Conservation (phyloP, 2,113 vertebrate species). For the Lophotis ruficrista region DNA sequence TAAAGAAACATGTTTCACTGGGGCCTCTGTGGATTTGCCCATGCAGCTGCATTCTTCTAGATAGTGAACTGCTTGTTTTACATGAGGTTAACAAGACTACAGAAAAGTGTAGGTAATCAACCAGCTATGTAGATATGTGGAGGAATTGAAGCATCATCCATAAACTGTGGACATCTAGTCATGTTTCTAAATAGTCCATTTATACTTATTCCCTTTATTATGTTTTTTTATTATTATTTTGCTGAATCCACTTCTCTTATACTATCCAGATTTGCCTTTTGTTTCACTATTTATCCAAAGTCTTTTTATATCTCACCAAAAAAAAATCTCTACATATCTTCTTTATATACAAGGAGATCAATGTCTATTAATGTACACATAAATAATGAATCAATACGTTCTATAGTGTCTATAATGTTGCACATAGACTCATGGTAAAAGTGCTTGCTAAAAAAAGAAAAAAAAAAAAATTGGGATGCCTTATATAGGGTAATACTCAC, state of each 20-base stretch:
- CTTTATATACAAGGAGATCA: neutral
- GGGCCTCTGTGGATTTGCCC: neutral
- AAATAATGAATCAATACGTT: neutral
- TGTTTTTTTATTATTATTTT: neutral
- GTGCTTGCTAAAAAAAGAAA: neutral
- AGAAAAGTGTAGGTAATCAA: neutral
- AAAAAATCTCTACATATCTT: neutral
- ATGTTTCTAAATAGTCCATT: neutral
- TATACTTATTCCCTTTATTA: neutral
- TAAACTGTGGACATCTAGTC: neutral
- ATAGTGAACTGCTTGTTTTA: neutral
- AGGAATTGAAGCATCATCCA: neutral
- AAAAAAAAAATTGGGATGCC: neutral
- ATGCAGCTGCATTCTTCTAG: neutral
- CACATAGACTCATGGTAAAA: fast-evolving
- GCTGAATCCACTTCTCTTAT: neutral
- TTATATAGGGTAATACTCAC: neutral
- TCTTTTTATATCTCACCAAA: neutral
- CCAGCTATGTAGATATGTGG: neutral
- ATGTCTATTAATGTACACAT: neutral
- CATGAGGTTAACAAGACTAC: neutral
- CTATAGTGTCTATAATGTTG: neutral
- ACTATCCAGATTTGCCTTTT: neutral
- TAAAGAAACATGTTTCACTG: neutral
- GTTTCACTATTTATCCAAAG: neutral